Evolutionary conservation across 2,797 vertebrate species (phyloP), one percentile per base, ranked within the genome.

Genomic region (Neosalanx taihuensis): DNA sequence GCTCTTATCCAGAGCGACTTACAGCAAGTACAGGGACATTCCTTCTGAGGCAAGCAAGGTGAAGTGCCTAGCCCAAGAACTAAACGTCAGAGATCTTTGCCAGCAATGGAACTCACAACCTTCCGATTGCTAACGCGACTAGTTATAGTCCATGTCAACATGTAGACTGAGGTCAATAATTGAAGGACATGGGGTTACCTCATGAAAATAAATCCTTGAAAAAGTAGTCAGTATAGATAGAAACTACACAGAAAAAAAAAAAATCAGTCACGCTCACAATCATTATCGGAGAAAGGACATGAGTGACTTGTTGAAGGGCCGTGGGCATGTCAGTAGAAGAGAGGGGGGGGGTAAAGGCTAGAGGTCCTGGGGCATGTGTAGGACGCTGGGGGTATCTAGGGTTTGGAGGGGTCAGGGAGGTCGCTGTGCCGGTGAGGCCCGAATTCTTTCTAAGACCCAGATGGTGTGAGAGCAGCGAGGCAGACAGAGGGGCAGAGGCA

Each of bases 371-470:
- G 51, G 17, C 6, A n/a, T n/a, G 3, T 53, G 51, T 4, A 53
- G 51, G 51, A 53, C 17, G 51, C 18, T 5, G 7, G 51, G 51
- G 3, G 15, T 6, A 7, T 61, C 35, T 6, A 30, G 23, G 18
- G 69, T 63, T 13, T 63, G 17, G 35, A 41, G 35, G 35, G 59
- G 35, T 70, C 56, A 70, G 13, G 5, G n/a, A 66, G 31, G 74
- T 59, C 17, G n/a, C 31, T 58, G 65, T 65, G 12, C 31, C 4
- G 26, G 53, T 63, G 33, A n/a, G 51, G 62, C 72, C 75, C 70
- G 51, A 20, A 20, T 41, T 46, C 29, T 41, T 62, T 17, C 35
- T 13, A 6, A 66, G 77, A 74, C 83, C 88, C 88, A 89, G 85
- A 84, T 88, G 85, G 88, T 71, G 64, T 5, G 18, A 5, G 51